Evolutionary conservation across 23 tunicate genomes (phyloP).

Genomic region (Ascidia mentula): DNA sequence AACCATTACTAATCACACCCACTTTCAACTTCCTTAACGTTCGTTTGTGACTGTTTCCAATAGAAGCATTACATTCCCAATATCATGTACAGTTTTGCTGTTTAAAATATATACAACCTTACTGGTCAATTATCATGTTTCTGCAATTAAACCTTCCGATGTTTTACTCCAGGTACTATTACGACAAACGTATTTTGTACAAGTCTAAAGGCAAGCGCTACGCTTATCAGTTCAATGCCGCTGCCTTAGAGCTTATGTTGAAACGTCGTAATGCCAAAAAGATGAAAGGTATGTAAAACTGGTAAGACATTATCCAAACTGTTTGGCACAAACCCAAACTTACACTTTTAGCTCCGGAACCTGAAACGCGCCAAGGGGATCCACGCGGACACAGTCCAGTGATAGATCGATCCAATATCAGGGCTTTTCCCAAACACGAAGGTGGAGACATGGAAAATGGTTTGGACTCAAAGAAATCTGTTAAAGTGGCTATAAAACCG

Average conservation of each 20-base stretch:
- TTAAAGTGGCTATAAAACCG: not conserved
- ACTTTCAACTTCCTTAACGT: no score
- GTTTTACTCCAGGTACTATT: conserved; percentile 82
- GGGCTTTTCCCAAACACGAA: not conserved
- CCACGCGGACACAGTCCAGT: not conserved
- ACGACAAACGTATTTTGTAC: conserved; percentile 85
- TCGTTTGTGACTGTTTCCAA: no score
- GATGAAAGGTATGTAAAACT: conserved; percentile 20
- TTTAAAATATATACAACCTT: no score
- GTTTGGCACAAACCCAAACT: not conserved
- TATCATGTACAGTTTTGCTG: no score
- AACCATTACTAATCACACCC: no score
- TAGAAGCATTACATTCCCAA: no score
- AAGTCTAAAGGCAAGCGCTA: conserved; percentile 89
- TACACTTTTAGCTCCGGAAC: not conserved
- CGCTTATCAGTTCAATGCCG: conserved; percentile 79
- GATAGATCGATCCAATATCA: not conserved
- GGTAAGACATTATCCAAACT: no score
- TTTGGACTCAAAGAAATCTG: not conserved
- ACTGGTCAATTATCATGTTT: no score
- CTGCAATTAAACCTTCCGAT: no score
- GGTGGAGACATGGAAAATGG: not conserved
- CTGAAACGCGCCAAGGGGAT: not conserved
- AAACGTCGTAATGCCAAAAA: conserved; percentile 15
- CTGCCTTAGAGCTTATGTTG: conserved; percentile 59